Percentiles rank a stretch among this genome's conserved stretches.
These are phyloP conservation scores for Blomia tropicalis DNA, from an alignment of 2,888 invertebrate genomes.

Conservation along the genomic window DNA sequence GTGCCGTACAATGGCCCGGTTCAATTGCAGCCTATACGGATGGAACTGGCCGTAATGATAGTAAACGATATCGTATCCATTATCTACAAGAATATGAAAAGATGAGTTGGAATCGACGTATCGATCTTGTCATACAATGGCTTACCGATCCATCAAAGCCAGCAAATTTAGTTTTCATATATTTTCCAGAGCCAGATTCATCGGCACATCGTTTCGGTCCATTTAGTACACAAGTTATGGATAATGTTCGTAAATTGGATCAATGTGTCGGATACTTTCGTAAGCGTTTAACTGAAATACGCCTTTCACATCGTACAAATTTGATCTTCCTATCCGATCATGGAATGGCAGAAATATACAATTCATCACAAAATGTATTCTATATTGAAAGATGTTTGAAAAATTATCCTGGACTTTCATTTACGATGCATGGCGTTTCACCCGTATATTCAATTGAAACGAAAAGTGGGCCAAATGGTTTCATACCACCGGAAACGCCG, in stretches of 20 bases:
- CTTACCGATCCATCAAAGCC: constrained; percentile 44
- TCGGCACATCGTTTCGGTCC: constrained; percentile 47
- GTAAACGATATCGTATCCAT: constrained; percentile 31
- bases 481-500: background rate
- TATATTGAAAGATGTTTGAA: constrained; percentile 41
- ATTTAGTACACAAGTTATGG: constrained; percentile 36
- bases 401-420: constrained; percentile 39
- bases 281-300: constrained; percentile 40
- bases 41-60: constrained; percentile 28
- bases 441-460: constrained; percentile 48
- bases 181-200: constrained; percentile 54
- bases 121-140: constrained; percentile 47
- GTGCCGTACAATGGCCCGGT: constrained; percentile 56
- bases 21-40: constrained; percentile 32
- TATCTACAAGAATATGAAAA: constrained; percentile 35
- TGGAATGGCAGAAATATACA: constrained; percentile 47
- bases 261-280: constrained; percentile 44
- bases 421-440: constrained; percentile 40
- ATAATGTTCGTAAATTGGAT: constrained; percentile 34
- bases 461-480: constrained; percentile 31
- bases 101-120: constrained; percentile 41
- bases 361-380: background rate
- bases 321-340: constrained; percentile 56
- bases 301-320: constrained; percentile 44
- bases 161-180: constrained; percentile 51